Evolutionary conservation across 2,888 invertebrate genomes (phyloP), one percentile per base, ranked within the genome.

Genomic region (Asteroscopus sphinx): DNA sequence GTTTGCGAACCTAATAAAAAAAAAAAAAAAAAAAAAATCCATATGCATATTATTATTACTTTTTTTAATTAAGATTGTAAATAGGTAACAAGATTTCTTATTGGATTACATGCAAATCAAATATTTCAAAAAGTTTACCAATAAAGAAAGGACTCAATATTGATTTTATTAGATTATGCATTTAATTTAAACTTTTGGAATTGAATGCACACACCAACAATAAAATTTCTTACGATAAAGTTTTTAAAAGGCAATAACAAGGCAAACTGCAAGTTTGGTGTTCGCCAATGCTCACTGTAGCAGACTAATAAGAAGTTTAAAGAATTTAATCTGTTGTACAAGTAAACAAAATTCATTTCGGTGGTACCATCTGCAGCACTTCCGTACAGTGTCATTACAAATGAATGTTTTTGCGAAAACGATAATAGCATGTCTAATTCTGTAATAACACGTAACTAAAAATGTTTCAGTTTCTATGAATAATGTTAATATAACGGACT

Each of bases 401-500:
- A 58, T 48, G n/a, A 47, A 60, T 59, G 42, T 51, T 60, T 54
- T 57, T 16, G 36, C 48, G 40, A 48, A 55, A 55, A 57, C 55
- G 47, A 46, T 74, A 57, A 63, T 56, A 54, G 59, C 69, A 25
- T 59, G 13, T 69, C 73, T 69, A 73, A 76, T 73, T 64, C 47
- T 61, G 60, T 69, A 55, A 56, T 53, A 68, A 46, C 46, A 57
- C 58, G 60, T 68, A 64, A 57, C 53, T 54, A 66, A 51, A 64
- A 67, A 36, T 60, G 62, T 67, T 61, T 73, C 66, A 58, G 58
- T 56, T 61, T 47, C 54, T 47, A 46, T 45, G 49, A 67, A 61
- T 52, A 60, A 66, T 58, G 56, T 55, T 67, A 63, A 56, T 61
- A 54, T 58, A 37, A 57, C 53, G n/a, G 26, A 73, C 76, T 71